Evolutionary conservation across 2,113 vertebrate species (phyloP).

Genomic region (Acanthochromis polyacanthus): DNA sequence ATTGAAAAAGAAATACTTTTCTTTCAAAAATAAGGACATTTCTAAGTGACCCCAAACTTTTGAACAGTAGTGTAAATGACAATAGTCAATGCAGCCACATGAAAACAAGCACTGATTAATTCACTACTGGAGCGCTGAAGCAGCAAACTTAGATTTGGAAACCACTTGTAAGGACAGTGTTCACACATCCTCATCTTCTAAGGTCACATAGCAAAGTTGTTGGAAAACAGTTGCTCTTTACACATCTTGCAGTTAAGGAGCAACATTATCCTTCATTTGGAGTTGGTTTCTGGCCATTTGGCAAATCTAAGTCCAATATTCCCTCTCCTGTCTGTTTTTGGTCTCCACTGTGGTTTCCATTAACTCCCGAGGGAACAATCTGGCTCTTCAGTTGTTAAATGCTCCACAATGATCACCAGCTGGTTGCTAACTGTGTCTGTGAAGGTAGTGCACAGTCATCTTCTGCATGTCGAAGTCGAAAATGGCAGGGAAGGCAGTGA

Average conservation of each 20-base stretch:
- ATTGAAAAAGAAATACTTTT: too few relatives aligned
- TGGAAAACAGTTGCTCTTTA: background rate
- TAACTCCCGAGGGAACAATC: conserved; percentile 1
- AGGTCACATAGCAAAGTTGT: background rate
- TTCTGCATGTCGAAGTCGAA: background rate
- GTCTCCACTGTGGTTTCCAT: too few relatives aligned
- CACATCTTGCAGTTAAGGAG: background rate
- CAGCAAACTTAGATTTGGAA: background rate
- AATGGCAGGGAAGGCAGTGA: background rate
- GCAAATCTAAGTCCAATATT: too few relatives aligned
- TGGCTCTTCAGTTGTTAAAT: background rate
- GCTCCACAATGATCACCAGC: background rate
- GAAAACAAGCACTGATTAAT: conserved; percentile 7
- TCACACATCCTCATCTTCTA: background rate
- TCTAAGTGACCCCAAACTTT: too few relatives aligned
- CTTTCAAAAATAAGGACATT: too few relatives aligned
- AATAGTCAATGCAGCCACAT: conserved; percentile 2
- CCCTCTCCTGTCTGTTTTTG: background rate
- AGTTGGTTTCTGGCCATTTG: too few relatives aligned
- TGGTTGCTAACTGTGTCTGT: conserved; percentile 8
- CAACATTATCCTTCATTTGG: too few relatives aligned
- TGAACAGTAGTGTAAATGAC: background rate
- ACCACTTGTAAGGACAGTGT: too few relatives aligned
- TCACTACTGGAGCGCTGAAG: background rate
- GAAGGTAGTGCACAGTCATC: background rate